These are phyloP conservation scores for Uloborus plumipes DNA, from an alignment of 2,888 invertebrate species.

Conservation along the genomic window DNA sequence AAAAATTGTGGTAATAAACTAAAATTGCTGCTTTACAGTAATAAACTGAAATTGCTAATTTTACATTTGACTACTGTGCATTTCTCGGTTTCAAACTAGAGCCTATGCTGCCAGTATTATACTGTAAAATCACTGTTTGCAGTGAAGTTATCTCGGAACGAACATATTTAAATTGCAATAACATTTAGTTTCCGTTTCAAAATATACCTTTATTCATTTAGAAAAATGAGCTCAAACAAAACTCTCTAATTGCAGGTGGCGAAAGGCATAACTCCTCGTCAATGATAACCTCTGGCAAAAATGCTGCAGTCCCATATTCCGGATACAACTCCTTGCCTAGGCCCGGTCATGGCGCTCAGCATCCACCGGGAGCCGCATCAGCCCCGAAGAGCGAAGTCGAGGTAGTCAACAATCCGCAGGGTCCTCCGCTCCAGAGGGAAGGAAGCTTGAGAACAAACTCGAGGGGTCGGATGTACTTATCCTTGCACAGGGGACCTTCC, in stretches of 20 bases:
- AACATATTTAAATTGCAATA: too few species aligned
- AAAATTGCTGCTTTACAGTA: too few species aligned
- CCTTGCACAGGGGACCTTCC: conserved; percentile 65
- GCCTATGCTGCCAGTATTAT: too few species aligned
- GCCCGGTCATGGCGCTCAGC: conserved; percentile 30
- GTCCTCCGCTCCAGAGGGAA: conserved; percentile 31
- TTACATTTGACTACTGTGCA: too few species aligned
- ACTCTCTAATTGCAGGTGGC: neutral
- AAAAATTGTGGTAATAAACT: too few species aligned
- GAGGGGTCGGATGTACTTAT: conserved; percentile 55
- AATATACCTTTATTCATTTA: neutral
- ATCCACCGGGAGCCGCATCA: neutral
- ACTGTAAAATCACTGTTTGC: too few species aligned
- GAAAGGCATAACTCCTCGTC: conserved; percentile 24
- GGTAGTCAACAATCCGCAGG: conserved; percentile 27
- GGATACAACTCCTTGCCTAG: conserved; percentile 50
- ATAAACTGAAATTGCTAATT: too few species aligned
- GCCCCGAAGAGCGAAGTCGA: conserved; percentile 26
- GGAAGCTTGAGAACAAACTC: conserved; percentile 20
- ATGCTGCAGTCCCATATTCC: conserved; percentile 22
- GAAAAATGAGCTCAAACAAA: neutral
- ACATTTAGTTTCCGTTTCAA: neutral
- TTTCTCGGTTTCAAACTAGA: too few species aligned
- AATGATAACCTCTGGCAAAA: conserved; percentile 19
- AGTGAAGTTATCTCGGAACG: too few species aligned